Percentiles rank a stretch among this genome's conserved stretches.
These are phyloP conservation scores for Pantherophis guttatus DNA, from an alignment of 2,113 vertebrate species.

Conservation along the genomic window DNA sequence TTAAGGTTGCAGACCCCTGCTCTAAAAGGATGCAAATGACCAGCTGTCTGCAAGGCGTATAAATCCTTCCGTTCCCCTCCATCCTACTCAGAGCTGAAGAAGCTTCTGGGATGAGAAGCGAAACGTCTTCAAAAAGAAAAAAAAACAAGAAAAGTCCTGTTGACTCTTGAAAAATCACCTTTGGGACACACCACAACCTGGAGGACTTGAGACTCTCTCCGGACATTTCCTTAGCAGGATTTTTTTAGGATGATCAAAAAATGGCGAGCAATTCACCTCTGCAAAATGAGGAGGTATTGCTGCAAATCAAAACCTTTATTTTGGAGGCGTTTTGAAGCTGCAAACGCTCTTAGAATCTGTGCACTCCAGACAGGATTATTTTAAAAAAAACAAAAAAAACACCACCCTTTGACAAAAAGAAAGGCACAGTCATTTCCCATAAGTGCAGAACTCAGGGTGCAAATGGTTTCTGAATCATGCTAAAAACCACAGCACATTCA, in stretches of 20 bases:
- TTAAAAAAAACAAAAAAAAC: too few species aligned
- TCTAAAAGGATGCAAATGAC: too few species aligned
- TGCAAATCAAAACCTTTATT: neutral
- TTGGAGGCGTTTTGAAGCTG: neutral
- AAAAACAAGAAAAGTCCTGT: too few species aligned
- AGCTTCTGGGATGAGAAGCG: too few species aligned
- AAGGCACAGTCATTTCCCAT: neutral
- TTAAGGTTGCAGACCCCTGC: too few species aligned
- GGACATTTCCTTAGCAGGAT: neutral
- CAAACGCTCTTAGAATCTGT: neutral
- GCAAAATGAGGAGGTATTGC: neutral
- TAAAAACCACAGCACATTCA: neutral
- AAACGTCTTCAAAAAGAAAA: too few species aligned
- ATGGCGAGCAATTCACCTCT: neutral
- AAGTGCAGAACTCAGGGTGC: neutral
- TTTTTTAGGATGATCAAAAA: neutral
- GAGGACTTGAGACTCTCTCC: too few species aligned
- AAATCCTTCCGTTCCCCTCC: too few species aligned
- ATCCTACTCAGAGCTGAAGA: too few species aligned
- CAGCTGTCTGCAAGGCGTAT: too few species aligned
- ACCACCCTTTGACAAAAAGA: neutral
- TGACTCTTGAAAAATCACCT: too few species aligned
- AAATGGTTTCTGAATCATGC: neutral
- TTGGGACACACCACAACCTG: too few species aligned
- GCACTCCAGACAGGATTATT: neutral